phyloP scores from a whole-genome alignment of 2,797 vertebrate genomes.

The Alauda arvensis region DNA sequence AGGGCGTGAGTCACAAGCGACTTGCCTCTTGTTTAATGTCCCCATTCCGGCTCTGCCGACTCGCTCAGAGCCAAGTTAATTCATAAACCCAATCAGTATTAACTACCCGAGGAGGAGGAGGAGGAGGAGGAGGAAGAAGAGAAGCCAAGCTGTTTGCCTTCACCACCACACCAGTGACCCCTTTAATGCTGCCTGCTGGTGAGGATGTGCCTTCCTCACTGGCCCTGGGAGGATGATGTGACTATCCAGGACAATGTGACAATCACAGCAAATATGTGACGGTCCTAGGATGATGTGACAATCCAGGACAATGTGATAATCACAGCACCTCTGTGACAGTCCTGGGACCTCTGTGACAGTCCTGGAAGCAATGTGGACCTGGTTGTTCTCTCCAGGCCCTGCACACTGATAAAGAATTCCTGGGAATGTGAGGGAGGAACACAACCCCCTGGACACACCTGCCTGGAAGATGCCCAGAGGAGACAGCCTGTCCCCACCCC shows the following conservation, averaged over 20 bases:
- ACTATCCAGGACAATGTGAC: neutral
- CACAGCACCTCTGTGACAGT: accelerated
- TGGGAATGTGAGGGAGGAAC: accelerated
- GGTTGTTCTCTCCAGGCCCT: accelerated
- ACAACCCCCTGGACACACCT: neutral
- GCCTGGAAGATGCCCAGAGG: neutral
- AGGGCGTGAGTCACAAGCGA: neutral
- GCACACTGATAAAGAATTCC: neutral
- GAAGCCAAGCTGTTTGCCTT: neutral
- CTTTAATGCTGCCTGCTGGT: accelerated
- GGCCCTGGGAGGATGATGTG: neutral
- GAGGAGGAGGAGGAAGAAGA: neutral
- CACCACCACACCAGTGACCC: accelerated
- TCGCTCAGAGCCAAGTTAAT: constrained; percentile 12
- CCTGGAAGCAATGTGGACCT: accelerated
- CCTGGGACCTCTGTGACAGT: accelerated
- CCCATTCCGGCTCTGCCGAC: neutral
- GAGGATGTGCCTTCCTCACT: neutral
- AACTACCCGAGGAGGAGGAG: neutral
- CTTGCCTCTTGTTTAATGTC: constrained; percentile 20
- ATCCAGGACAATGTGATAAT: neutral
- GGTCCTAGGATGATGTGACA: neutral
- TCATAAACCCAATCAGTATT: neutral
- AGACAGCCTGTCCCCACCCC: neutral
- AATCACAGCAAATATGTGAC: neutral